These are phyloP conservation scores for Plebejus anna DNA, from an alignment of 2,888 invertebrate genomes.

Conservation along the genomic window DNA sequence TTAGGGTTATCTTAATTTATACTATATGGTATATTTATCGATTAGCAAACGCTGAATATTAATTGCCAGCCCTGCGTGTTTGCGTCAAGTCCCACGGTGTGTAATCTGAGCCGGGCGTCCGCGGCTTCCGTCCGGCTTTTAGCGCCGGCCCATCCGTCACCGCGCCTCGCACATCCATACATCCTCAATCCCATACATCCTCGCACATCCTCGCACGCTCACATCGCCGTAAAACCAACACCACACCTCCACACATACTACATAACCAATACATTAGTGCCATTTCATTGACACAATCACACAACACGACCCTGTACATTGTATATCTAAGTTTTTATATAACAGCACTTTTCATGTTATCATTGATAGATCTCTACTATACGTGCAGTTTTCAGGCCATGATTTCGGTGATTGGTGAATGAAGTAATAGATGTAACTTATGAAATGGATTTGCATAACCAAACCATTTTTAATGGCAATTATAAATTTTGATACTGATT, in stretches of 20 bases:
- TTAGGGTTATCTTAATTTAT: neutral
- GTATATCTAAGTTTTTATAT: neutral
- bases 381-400: too few relatives aligned
- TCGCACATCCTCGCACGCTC: conserved; percentile 30
- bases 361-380: neutral
- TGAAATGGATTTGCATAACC: neutral
- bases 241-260: conserved; percentile 4
- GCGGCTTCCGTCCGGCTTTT: conserved; percentile 79
- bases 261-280: conserved; percentile 18
- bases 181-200: conserved; percentile 29
- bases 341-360: neutral
- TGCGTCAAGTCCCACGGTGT: conserved; percentile 72
- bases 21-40: neutral
- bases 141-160: conserved; percentile 63
- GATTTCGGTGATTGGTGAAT: too few relatives aligned
- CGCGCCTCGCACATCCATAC: conserved; percentile 40
- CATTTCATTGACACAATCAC: neutral
- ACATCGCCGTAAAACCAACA: conserved; percentile 11
- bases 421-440: neutral
- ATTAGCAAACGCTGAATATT: neutral
- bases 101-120: conserved; percentile 74
- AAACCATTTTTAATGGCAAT: neutral
- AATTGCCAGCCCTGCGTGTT: conserved; percentile 59
- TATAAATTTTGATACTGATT: neutral
- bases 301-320: neutral